A percentile compares a stretch with the other conserved stretches of the same genome.
Evolutionary conservation across 92 coral and sea anemone genomes (phyloP).

Genomic region (Montipora capitata): DNA sequence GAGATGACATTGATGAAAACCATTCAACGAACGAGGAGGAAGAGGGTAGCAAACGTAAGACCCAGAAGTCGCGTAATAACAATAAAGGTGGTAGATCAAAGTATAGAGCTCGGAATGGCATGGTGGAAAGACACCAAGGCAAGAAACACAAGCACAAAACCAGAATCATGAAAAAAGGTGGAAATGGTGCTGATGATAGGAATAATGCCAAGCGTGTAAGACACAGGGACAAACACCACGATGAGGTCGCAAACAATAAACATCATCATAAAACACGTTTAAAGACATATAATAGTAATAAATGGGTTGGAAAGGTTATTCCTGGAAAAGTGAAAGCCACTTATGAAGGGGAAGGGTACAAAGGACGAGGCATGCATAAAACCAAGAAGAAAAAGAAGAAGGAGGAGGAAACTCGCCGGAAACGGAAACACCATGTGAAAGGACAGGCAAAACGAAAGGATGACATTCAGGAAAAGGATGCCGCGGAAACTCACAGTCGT

Average conservation of each 20-base stretch:
- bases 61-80: not conserved
- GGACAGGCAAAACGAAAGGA: constrained; percentile 3
- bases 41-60: not conserved
- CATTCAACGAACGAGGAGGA: not conserved
- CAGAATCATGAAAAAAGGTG: not conserved
- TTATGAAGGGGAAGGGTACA: not conserved
- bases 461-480: not conserved
- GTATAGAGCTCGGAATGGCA: constrained; percentile 18
- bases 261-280: not conserved
- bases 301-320: constrained; percentile 42
- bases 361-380: not conserved
- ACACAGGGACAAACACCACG: not conserved
- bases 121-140: constrained; percentile 3
- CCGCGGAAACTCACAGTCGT: constrained; percentile 2
- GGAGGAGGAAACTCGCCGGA: not conserved
- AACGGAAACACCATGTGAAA: not conserved
- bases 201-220: not conserved
- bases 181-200: constrained; percentile 6
- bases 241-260: not conserved
- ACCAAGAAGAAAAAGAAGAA: not conserved
- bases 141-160: constrained; percentile 25
- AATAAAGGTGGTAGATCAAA: not conserved
- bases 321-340: constrained; percentile 35
- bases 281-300: constrained; percentile 17
- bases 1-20: not conserved